Evolutionary conservation across 2,113 vertebrate species (phyloP).

Genomic region (Salvelinus sp.): DNA sequence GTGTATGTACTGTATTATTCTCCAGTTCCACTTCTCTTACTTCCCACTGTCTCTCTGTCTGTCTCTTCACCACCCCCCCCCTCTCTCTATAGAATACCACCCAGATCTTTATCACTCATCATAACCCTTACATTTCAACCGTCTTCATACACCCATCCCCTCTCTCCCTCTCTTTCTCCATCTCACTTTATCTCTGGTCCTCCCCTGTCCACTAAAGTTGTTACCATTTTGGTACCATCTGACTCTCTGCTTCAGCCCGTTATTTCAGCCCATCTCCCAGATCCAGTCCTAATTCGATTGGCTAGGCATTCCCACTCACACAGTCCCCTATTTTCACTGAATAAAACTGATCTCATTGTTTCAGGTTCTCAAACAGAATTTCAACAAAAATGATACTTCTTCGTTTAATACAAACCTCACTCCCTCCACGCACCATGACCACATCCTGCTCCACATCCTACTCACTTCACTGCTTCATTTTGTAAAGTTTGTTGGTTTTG

Average conservation of each 20-base stretch:
- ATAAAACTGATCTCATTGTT: slow-evolving; percentile 72
- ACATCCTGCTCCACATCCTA: neutral
- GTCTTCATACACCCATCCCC: slow-evolving; percentile 31
- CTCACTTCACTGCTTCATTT: too few relatives aligned
- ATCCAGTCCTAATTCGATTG: slow-evolving; percentile 73
- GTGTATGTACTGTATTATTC: too few relatives aligned
- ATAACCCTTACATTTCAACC: neutral
- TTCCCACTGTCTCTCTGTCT: neutral
- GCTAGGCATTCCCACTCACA: slow-evolving; percentile 57
- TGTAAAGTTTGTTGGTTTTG: too few relatives aligned
- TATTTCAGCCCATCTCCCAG: slow-evolving; percentile 9
- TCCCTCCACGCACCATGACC: slow-evolving; percentile 10
- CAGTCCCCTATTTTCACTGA: slow-evolving; percentile 71
- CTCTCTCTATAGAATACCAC: neutral
- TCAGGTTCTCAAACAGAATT: slow-evolving; percentile 66
- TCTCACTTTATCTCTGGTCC: slow-evolving; percentile 26
- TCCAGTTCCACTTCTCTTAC: neutral
- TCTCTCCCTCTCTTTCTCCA: slow-evolving; percentile 17
- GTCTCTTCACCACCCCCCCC: too few relatives aligned
- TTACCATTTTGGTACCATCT: slow-evolving; percentile 60
- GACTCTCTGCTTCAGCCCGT: slow-evolving; percentile 38
- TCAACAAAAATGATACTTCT: slow-evolving; percentile 61
- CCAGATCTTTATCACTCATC: neutral
- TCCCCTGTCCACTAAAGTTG: slow-evolving; percentile 58
- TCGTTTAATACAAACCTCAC: too few relatives aligned